Percentiles rank a stretch among this genome's conserved stretches.
phyloP scores from a whole-genome alignment of 2,888 invertebrate genomes.

The Amphipyra tragopoginis region DNA sequence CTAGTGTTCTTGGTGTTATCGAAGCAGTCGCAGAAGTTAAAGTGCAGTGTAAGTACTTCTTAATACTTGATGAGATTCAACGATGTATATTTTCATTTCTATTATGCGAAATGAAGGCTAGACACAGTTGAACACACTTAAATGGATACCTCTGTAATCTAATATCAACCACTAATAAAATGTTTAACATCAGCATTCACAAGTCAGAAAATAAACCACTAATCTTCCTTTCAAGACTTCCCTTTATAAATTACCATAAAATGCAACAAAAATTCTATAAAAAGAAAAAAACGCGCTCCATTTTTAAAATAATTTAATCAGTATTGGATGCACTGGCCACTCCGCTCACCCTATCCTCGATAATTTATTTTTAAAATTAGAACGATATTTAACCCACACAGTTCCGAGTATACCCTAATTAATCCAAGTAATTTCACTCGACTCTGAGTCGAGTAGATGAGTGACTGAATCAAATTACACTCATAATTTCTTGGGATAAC shows the following conservation, averaged over 20 bases:
- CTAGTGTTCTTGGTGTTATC: constrained; percentile 97
- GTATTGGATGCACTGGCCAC: constrained; percentile 9
- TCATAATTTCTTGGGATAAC: constrained; percentile 84
- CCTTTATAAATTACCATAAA: no score
- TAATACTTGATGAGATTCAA: background rate
- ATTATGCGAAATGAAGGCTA: no score
- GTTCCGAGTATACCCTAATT: constrained; percentile 60
- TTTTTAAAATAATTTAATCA: constrained; percentile 5
- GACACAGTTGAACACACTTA: no score
- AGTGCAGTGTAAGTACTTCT: constrained; percentile 95
- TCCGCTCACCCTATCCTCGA: constrained; percentile 2
- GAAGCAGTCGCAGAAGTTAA: constrained; percentile 96
- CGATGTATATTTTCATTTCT: no score
- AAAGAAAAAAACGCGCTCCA: background rate
- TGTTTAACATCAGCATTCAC: no score
- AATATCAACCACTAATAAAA: no score
- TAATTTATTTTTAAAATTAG: constrained; percentile 13
- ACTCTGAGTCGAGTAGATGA: constrained; percentile 60
- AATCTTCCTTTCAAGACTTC: no score
- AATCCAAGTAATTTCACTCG: constrained; percentile 58
- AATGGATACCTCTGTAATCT: no score
- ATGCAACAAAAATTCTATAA: background rate
- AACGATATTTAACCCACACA: constrained; percentile 11
- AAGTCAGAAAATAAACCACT: no score
- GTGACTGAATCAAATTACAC: constrained; percentile 80